phyloP scores from a whole-genome alignment of 2,797 vertebrate species.

The Muscicapa striata region DNA sequence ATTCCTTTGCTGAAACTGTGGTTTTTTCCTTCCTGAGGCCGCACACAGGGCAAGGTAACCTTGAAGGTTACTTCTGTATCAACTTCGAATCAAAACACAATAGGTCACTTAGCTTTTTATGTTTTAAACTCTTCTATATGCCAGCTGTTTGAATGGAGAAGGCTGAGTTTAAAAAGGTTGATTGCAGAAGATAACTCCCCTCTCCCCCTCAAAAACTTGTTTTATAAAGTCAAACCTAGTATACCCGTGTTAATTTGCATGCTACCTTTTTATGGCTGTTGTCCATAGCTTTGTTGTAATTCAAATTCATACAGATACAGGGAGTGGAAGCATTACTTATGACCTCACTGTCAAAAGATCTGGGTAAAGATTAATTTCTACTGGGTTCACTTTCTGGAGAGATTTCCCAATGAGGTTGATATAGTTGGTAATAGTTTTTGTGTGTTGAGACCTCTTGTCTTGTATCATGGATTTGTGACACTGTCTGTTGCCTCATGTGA shows the following conservation, averaged over 20 bases:
- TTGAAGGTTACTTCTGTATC: conserved; percentile 40
- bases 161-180: not conserved
- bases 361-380: not conserved
- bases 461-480: not conserved
- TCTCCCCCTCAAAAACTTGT: not conserved
- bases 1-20: conserved; percentile 75
- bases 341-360: not conserved
- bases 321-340: rapidly evolving
- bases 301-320: not conserved
- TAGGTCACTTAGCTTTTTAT: not conserved
- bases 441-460: not conserved
- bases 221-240: not conserved
- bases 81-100: not conserved
- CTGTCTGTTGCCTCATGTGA: not conserved
- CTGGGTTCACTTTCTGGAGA: not conserved
- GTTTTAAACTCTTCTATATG: not conserved
- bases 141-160: not conserved
- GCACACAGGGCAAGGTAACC: conserved; percentile 49
- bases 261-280: not conserved
- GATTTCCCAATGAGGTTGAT: not conserved
- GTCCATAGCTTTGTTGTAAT: not conserved
- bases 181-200: not conserved
- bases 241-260: rapidly evolving
- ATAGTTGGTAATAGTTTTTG: not conserved
- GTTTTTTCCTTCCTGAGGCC: conserved; percentile 67